Percentiles rank a stretch among this genome's conserved stretches.
Conservation (phyloP, 1,140 invertebrate species). For the Camponotus pennsylvanicus region DNA sequence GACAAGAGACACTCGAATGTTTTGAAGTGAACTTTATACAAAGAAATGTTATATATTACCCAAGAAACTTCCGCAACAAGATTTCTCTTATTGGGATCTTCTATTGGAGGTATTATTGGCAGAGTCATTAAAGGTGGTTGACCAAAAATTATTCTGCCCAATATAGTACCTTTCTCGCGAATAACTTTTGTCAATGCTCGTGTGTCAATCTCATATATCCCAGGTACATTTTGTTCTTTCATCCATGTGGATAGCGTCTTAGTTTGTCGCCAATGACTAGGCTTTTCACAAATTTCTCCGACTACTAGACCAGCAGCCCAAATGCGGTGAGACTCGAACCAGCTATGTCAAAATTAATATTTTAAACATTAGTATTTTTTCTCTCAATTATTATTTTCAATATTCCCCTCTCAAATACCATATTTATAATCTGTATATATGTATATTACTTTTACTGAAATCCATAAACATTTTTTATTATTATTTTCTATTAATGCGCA, state of each 20-base stretch:
- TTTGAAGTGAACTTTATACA: neutral
- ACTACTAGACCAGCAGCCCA: conserved; percentile 98
- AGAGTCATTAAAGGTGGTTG: conserved; percentile 38
- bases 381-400: too few relatives aligned
- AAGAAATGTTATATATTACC: conserved; percentile 63
- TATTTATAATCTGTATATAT: neutral
- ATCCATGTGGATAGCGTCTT: conserved; percentile 95
- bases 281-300: conserved; percentile 94
- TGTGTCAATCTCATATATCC: conserved; percentile 96
- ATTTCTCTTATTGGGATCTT: conserved; percentile 95
- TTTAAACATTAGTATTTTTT: neutral
- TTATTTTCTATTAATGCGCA: too few relatives aligned
- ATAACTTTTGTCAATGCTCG: conserved; percentile 95
- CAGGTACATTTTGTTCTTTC: conserved; percentile 92
- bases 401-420: neutral
- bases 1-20: neutral
- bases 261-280: conserved; percentile 95
- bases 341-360: conserved; percentile 86
- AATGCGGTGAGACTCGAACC: conserved; percentile 97
- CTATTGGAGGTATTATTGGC: conserved; percentile 83
- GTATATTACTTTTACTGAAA: neutral
- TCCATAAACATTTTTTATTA: neutral
- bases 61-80: conserved; percentile 96
- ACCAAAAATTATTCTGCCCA: conserved; percentile 91
- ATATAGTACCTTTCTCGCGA: conserved; percentile 93